A percentile compares a stretch with the other conserved stretches of the same genome.
Evolutionary conservation across 2,113 vertebrate species (phyloP).

Genomic region (Lynx canadensis): DNA sequence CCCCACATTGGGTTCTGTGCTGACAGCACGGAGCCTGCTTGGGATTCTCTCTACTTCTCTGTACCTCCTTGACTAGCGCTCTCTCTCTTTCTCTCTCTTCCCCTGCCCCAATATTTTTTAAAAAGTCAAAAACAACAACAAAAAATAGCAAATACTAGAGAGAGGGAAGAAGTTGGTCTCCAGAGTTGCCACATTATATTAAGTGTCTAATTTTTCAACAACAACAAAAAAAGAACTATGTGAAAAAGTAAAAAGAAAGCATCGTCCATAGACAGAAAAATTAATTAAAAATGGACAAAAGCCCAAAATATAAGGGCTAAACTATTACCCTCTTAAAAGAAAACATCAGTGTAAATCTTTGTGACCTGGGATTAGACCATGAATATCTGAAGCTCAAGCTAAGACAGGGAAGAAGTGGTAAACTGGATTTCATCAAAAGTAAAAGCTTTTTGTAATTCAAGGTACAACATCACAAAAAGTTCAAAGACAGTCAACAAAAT

Average conservation of each 20-base stretch:
- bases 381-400: neutral
- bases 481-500: neutral
- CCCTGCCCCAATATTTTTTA: neutral
- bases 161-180: neutral
- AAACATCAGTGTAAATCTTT: neutral
- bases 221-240: neutral
- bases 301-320: neutral
- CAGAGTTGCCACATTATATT: neutral
- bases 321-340: neutral
- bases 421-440: neutral
- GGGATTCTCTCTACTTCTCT: too few species aligned
- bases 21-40: too few species aligned
- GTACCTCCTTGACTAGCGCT: too few species aligned
- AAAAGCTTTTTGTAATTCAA: neutral
- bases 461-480: neutral
- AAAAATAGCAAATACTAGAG: neutral
- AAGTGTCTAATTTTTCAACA: neutral
- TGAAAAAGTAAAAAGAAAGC: neutral
- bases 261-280: neutral
- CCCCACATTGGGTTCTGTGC: too few species aligned
- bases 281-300: neutral
- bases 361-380: neutral
- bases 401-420: neutral
- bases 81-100: too few species aligned
- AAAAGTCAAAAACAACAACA: neutral